These are phyloP conservation scores for Aleiodes leptofemur DNA, from an alignment of 2,888 invertebrate genomes.

Conservation along the genomic window DNA sequence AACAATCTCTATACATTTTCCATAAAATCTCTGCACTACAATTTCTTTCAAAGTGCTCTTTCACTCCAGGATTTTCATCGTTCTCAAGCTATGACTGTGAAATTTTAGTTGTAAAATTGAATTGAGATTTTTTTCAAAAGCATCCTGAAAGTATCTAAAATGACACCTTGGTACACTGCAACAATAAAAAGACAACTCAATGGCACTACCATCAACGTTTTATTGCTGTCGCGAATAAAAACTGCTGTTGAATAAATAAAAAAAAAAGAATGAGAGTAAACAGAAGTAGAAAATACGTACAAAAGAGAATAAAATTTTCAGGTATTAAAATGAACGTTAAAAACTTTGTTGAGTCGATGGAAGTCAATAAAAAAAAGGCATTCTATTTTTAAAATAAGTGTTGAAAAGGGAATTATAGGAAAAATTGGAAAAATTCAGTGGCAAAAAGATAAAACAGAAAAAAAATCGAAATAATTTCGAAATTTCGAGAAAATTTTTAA, in stretches of 20 bases:
- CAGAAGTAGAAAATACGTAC: neutral
- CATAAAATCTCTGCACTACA: too few species aligned
- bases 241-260: too few species aligned
- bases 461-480: too few species aligned
- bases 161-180: neutral
- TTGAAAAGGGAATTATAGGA: too few species aligned
- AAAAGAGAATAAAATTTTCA: neutral
- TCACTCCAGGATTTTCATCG: neutral
- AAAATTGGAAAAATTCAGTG: too few species aligned
- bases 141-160: neutral
- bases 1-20: too few species aligned
- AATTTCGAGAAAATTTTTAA: too few species aligned
- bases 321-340: conserved; percentile 18
- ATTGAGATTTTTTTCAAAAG: conserved; percentile 17
- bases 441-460: too few species aligned
- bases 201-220: conserved; percentile 19
- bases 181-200: conserved; percentile 24
- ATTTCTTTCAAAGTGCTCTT: neutral
- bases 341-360: conserved; percentile 5
- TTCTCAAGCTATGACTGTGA: neutral
- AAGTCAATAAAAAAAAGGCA: neutral
- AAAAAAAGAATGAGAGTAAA: neutral
- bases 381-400: too few species aligned
- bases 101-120: conserved; percentile 8
- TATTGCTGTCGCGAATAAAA: neutral